Base-by-base conservation (phyloP, 2,797 vertebrate species). In the Liasis olivaceus region DNA sequence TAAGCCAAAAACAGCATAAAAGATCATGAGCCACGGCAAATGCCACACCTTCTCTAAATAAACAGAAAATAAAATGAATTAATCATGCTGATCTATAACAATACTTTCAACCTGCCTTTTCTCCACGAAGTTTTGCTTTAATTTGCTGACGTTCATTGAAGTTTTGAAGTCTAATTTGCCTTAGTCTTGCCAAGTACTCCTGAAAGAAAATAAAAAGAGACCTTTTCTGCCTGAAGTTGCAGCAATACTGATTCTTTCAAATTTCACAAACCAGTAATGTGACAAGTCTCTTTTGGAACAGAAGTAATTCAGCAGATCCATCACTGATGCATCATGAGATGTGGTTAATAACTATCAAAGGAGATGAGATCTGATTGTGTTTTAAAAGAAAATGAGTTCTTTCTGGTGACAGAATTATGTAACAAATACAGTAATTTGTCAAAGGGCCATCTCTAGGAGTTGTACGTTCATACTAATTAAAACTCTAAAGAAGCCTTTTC, bases 121-220 rank as follows among this genome's bases (percentile, higher is more conserved):
- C 98, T 97, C 99, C 99, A 98, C 98, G 97, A 96, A 99, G 98
- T 91, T 98, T 98, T n/a, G 99, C 99, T 98, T 98, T 99, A 94
- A 99, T 99, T 97, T 99, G 98, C 93, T 99, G 99, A 69, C 99
- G 98, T 96, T 99, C 99, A 90, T 99, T 99, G 94, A 99, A 99
- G 97, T 99, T 99, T 95, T 99, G 99, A 95, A 99, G 97, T 91
- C 99, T 98, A 96, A 99, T 99, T 97, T 99, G 99, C 92, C 98
- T 98, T 94, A 99, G 96, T 95, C 99, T 98, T 63, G 98, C 97
- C 97, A 99, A 97, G 95, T 99, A 99, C 94, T 99, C 99, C 99
- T 99, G 96, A 92, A 4, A 59, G 92, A 95, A 93, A 94, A 96
- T 36, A 51, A 2, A 93, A 89, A 89, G 3, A 94, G 60, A 89